These are phyloP conservation scores for Hephaestus fuliginosus DNA, from an alignment of 2,797 vertebrate genomes.

Conservation along the genomic window DNA sequence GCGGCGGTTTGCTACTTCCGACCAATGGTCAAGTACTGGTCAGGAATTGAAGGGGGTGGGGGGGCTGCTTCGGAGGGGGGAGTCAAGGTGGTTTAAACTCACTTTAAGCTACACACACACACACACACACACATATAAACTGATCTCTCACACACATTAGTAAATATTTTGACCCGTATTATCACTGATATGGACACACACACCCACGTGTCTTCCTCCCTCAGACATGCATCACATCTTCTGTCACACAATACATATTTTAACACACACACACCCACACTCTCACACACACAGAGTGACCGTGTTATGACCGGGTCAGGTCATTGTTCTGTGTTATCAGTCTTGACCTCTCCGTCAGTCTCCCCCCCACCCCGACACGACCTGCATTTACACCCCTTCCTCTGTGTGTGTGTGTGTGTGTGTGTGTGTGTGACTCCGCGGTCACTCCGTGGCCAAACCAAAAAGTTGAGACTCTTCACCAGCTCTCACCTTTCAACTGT, in stretches of 20 bases:
- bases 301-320: constrained; percentile 71
- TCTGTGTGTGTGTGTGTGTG: constrained; percentile 58
- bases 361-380: constrained; percentile 53
- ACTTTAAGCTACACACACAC: constrained; percentile 22
- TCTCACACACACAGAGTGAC: constrained; percentile 39
- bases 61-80: constrained; percentile 15
- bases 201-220: background rate
- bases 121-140: background rate
- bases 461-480: constrained; percentile 46
- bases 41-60: constrained; percentile 35
- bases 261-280: background rate
- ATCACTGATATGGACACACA: constrained; percentile 2
- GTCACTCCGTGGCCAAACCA: constrained; percentile 68
- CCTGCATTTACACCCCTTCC: constrained; percentile 75
- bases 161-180: constrained; percentile 8
- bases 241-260: background rate
- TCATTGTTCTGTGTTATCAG: constrained; percentile 83
- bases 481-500: constrained; percentile 71
- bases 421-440: constrained; percentile 40
- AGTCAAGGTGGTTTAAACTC: constrained; percentile 36
- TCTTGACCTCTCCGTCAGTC: constrained; percentile 65
- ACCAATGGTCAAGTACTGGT: constrained; percentile 72
- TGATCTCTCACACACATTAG: constrained; percentile 9
- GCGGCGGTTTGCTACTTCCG: constrained; percentile 42
- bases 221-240: background rate